These are phyloP conservation scores for Zosterops hypoxanthus DNA, from an alignment of 2,113 vertebrate species.

Conservation along the genomic window DNA sequence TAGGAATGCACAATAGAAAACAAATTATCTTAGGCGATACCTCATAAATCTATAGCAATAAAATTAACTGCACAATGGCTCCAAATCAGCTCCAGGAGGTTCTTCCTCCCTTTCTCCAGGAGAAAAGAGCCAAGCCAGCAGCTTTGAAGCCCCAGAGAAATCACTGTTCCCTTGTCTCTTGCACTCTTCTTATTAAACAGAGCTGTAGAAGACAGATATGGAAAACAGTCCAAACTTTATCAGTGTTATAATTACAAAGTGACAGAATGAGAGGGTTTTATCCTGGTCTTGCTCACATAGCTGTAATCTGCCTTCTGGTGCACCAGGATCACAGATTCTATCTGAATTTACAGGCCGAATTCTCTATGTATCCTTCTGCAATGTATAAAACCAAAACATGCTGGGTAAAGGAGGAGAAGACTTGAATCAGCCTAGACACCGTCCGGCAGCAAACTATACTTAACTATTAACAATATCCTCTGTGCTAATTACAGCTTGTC, in stretches of 20 bases:
- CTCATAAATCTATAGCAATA: conserved; percentile 50
- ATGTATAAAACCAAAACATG: background rate
- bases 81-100: background rate
- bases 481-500: conserved; percentile 44
- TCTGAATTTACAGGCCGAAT: background rate
- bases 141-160: background rate
- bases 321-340: background rate
- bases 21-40: conserved; percentile 45
- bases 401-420: background rate
- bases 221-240: background rate
- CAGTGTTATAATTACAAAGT: background rate
- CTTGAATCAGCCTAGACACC: background rate
- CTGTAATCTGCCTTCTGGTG: background rate
- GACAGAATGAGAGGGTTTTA: background rate
- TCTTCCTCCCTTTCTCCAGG: background rate
- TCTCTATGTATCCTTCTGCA: background rate
- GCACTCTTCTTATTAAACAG: background rate
- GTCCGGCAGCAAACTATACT: conserved; percentile 24
- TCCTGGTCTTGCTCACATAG: background rate
- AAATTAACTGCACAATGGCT: background rate
- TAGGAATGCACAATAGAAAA: conserved; percentile 57
- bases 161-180: background rate
- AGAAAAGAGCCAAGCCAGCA: background rate
- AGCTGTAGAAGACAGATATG: background rate
- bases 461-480: conserved; percentile 42